These are phyloP conservation scores for Cerastis rubricosa DNA, from an alignment of 2,888 invertebrate genomes.

Conservation along the genomic window DNA sequence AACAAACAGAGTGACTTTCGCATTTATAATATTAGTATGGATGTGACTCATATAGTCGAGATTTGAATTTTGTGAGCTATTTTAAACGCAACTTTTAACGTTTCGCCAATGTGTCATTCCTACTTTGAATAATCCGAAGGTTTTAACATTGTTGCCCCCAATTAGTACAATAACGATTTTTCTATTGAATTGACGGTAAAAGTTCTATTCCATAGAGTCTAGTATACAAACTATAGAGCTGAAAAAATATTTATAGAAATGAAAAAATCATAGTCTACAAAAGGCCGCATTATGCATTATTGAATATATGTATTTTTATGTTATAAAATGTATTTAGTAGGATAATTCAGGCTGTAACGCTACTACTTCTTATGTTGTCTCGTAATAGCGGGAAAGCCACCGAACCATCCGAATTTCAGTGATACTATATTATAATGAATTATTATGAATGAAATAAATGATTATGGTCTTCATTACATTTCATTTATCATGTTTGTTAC, in stretches of 20 bases:
- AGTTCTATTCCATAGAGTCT: background rate
- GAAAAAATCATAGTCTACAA: constrained; percentile 18
- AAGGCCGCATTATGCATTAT: background rate
- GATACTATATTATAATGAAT: too few species aligned
- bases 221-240: background rate
- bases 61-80: constrained; percentile 31
- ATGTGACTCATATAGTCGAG: constrained; percentile 20
- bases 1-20: too few species aligned
- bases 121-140: constrained; percentile 21
- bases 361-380: background rate
- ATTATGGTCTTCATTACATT: too few species aligned
- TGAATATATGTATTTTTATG: too few species aligned
- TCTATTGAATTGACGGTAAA: background rate
- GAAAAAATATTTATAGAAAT: background rate
- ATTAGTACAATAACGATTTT: constrained; percentile 17
- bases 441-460: too few species aligned
- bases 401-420: too few species aligned
- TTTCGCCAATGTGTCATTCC: constrained; percentile 15
- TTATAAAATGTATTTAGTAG: background rate
- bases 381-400: too few species aligned
- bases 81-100: constrained; percentile 14
- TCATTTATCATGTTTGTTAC: too few species aligned
- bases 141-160: background rate
- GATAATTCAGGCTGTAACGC: too few species aligned
- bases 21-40: too few species aligned